These are phyloP conservation scores for Macquaria australasica DNA, from an alignment of 2,113 vertebrate genomes.

Conservation along the genomic window DNA sequence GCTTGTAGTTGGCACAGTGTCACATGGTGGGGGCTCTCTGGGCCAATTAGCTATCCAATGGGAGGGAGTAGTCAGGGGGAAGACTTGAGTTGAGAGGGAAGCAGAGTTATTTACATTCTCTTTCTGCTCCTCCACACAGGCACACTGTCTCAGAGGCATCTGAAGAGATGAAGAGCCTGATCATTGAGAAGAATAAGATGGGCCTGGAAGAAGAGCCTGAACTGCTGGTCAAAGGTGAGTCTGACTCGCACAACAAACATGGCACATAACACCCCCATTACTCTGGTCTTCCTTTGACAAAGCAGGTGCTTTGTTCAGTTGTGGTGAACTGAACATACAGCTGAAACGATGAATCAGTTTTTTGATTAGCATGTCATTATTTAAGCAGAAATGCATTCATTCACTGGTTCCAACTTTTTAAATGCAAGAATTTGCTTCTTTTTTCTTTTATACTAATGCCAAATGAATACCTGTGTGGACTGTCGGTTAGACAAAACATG, in stretches of 20 bases:
- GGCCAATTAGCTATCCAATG: conserved; percentile 67
- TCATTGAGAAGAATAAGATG: conserved; percentile 88
- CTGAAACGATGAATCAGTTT: not conserved
- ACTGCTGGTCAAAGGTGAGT: conserved; percentile 91
- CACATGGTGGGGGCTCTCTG: conserved; percentile 47
- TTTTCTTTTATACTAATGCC: not conserved
- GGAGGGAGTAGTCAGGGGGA: conserved; percentile 61
- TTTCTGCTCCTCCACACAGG: conserved; percentile 68
- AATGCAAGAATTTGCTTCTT: not conserved
- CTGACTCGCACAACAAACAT: not conserved
- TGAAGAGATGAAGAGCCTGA: conserved; percentile 93
- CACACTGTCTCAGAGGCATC: conserved; percentile 85
- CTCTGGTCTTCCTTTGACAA: not conserved
- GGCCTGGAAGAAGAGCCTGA: conserved; percentile 89
- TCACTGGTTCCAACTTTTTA: not conserved
- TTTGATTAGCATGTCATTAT: not conserved
- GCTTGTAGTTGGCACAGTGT: conserved; percentile 60
- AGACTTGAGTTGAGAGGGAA: conserved; percentile 60
- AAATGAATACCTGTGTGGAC: not conserved
- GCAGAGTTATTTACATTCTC: conserved; percentile 74
- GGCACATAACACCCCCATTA: not conserved
- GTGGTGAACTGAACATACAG: not conserved
- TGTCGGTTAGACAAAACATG: not conserved
- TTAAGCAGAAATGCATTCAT: not conserved
- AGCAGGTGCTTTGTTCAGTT: not conserved